Base-by-base conservation (phyloP, 2,888 invertebrate species). In the Chesias legatella region DNA sequence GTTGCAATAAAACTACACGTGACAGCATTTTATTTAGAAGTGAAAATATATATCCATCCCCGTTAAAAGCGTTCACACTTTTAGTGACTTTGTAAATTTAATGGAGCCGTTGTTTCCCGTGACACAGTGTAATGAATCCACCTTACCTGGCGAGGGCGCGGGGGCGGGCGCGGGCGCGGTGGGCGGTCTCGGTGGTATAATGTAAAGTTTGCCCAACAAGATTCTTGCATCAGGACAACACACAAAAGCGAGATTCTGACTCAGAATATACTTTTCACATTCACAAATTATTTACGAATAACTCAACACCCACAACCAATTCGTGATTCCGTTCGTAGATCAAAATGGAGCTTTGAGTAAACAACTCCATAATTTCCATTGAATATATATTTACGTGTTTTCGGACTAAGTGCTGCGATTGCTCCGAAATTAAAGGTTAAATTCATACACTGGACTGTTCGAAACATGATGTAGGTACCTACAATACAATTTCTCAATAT, bases 121-220 rank as follows among this genome's bases (percentile, higher is more conserved):
- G 50, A 55, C 51, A 44, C 43, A 37, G 37, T 50, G 35, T 50
- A 54, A 53, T 52, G 42, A 35, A 49, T 24, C 37, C 33, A 29
- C 29, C 29, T 26, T 22, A 9, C 11, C 25, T 30, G 3, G 33
- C 40, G 48, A 42, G 13, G 26, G 21, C 17, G 5, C 3, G n/a
- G n/a, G n/a, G n/a, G n/a, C 26, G 35, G 43, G 34, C 39, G 39
- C 30, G 27, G 7, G 27, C 13, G 41, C 33, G 33, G 20, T 5
- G 53, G 53, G 48, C 24, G 47, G 58, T 59, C 64, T 60, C 67
- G 27, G 42, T 31, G 58, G 65, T 47, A 46, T 62, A 48, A 51
- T 66, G 30, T 50, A 51, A 55, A 58, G 48, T 53, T 50, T 45
- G 41, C 49, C 45, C 43, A 49, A 68, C 66, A 68, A 46, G 58